Base-by-base conservation (phyloP, 2,888 invertebrate genomes). In the Cheilosia vernalis region DNA sequence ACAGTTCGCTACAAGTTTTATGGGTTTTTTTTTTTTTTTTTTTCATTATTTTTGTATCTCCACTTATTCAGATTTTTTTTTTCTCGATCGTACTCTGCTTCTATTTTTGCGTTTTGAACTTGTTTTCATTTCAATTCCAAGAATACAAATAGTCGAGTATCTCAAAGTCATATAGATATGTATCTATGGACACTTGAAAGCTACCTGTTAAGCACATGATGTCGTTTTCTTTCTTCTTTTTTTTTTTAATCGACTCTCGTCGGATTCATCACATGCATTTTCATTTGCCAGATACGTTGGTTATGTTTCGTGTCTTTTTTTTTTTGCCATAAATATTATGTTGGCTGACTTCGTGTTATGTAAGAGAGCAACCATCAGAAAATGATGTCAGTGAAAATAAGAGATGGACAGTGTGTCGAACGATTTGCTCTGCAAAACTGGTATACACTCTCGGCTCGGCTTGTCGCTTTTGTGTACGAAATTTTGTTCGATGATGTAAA, bases 321-420 rank as follows among this genome's bases (percentile, higher is more conserved):
- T 21, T 61, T 64, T 61, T 64, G 19, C 40, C 55, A 81, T 61
- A 63, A 63, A 81, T 63, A 37, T 58, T 64, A 79, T 79, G 79
- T 42, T 69, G 42, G 47, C 60, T 78, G 67, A 69, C 74, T 73
- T 80, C 69, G 56, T 69, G 61, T 85, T 85, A 85, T 77, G 76
- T 67, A 85, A 85, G 51, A 47, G 42, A 73, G 56, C 56, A 74
- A 58, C 64, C 15, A n/a, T 53, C 69, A 61, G 69, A 76, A 72
- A 85, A 85, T 72, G 70, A 85, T 77, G 81, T 72, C 76, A 85
- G 85, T 77, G 81, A 81, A 85, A 85, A 81, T 76, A 66, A 69
- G 70, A 80, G 80, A 80, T 80, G 84, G 74, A 58, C 80, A 80
- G 69, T 74, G 69, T 72, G 44, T 55, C 51, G 49, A 60, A 53